A percentile compares a stretch with the other conserved stretches of the same genome.
These are phyloP conservation scores for Karalla daura DNA, from an alignment of 2,797 vertebrate species.

Conservation along the genomic window DNA sequence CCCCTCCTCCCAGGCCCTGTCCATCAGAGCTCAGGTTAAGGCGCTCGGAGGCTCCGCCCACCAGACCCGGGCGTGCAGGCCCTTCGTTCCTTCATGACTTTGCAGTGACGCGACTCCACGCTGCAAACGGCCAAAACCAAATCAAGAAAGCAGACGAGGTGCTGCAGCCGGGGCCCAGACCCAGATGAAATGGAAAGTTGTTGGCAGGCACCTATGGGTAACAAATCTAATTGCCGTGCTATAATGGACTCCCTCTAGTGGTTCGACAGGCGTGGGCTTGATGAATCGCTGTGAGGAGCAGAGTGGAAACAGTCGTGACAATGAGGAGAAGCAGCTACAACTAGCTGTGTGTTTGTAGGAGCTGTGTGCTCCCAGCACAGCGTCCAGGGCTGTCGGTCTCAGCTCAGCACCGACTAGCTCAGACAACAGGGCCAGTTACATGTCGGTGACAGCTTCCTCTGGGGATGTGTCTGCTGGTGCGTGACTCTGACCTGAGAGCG, in stretches of 20 bases:
- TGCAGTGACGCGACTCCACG: background rate
- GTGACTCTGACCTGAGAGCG: slow-evolving; percentile 87
- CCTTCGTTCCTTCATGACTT: background rate
- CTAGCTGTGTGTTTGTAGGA: slow-evolving; percentile 9
- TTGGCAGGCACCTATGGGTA: slow-evolving; percentile 34
- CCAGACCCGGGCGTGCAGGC: background rate
- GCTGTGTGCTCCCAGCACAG: background rate
- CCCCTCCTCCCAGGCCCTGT: too few species aligned
- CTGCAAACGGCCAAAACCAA: slow-evolving; percentile 31
- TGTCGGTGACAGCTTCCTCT: too few species aligned
- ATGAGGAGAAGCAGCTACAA: background rate
- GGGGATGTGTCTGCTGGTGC: too few species aligned
- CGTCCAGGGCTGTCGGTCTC: slow-evolving; percentile 9
- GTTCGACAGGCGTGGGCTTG: slow-evolving; percentile 46
- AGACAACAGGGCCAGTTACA: too few species aligned
- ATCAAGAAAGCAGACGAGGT: slow-evolving; percentile 46
- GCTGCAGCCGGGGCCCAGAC: slow-evolving; percentile 27
- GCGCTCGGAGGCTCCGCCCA: too few species aligned
- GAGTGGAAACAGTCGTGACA: slow-evolving; percentile 35
- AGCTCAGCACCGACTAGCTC: too few species aligned
- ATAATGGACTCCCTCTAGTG: slow-evolving; percentile 33
- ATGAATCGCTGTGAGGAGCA: slow-evolving; percentile 34
- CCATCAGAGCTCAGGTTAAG: too few species aligned
- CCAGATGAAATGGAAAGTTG: slow-evolving; percentile 56
- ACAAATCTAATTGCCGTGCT: slow-evolving; percentile 39